Conservation (phyloP, 2,113 vertebrate genomes). For the Tautogolabrus adspersus region DNA sequence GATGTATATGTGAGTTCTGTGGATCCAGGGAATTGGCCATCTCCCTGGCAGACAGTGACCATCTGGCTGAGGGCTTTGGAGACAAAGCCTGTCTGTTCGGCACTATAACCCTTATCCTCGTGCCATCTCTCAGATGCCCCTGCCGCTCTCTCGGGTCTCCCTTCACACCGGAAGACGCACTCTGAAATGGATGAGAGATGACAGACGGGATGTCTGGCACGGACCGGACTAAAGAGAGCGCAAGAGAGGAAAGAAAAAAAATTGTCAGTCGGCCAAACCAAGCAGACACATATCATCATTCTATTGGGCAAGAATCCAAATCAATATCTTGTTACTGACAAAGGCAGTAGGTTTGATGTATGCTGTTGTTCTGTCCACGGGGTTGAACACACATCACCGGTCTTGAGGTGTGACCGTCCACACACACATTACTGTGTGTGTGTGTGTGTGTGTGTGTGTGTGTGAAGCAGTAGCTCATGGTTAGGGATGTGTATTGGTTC, state of each 20-base stretch:
- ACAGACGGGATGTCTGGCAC: slow-evolving; percentile 61
- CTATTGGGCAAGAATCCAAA: slow-evolving; percentile 54
- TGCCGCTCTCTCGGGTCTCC: slow-evolving; percentile 52
- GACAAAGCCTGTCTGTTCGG: slow-evolving; percentile 70
- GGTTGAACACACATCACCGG: slow-evolving; percentile 43
- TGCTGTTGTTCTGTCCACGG: slow-evolving; percentile 43
- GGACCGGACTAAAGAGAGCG: slow-evolving; percentile 23
- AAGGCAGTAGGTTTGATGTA: slow-evolving; percentile 51
- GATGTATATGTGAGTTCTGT: slow-evolving; percentile 35
- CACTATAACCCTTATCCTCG: slow-evolving; percentile 65
- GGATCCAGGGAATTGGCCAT: slow-evolving; percentile 52
- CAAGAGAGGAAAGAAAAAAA: slow-evolving; percentile 15
- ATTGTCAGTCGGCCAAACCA: slow-evolving; percentile 49
- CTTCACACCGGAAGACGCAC: slow-evolving; percentile 50
- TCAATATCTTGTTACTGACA: slow-evolving; percentile 63
- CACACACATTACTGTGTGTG: slow-evolving; percentile 8
- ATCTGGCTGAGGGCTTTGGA: slow-evolving; percentile 72
- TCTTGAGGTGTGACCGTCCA: neutral
- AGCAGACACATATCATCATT: slow-evolving; percentile 62
- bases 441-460: neutral
- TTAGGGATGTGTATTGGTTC: slow-evolving; percentile 14
- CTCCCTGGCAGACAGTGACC: slow-evolving; percentile 69
- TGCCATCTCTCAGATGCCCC: slow-evolving; percentile 64
- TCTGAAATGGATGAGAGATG: slow-evolving; percentile 60
- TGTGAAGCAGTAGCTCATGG: slow-evolving; percentile 23